Conservation (phyloP, 2,797 vertebrate genomes). For the Alfaro cultratus region DNA sequence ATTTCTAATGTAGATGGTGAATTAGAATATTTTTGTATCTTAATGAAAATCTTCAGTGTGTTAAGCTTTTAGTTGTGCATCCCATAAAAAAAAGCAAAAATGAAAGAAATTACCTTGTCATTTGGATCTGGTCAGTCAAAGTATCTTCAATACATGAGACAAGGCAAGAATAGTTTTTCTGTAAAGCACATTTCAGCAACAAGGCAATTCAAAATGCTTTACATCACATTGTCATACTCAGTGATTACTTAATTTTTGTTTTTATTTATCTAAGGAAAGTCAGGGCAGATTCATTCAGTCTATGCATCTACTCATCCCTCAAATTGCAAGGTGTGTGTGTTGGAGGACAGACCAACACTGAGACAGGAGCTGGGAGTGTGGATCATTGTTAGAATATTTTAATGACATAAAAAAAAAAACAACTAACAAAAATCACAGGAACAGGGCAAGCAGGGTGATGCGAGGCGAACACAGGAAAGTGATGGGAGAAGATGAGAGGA, state of each 20-base stretch:
- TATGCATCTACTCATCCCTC: background rate
- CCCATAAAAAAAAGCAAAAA: background rate
- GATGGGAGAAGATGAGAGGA: too few relatives aligned
- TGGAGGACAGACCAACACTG: too few relatives aligned
- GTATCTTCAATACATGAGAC: background rate
- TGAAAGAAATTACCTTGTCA: background rate
- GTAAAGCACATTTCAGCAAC: background rate
- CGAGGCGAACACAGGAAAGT: too few relatives aligned
- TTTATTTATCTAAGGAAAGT: background rate
- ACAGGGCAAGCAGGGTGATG: too few relatives aligned
- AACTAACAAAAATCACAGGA: too few relatives aligned
- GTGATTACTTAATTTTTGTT: background rate
- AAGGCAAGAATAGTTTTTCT: background rate
- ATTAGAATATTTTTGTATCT: background rate
- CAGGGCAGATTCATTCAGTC: background rate
- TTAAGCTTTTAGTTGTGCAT: background rate
- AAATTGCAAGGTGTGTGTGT: too few relatives aligned
- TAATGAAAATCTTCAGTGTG: background rate
- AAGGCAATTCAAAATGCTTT: background rate
- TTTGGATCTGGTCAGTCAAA: background rate
- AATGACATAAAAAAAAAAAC: too few relatives aligned
- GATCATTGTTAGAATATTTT: too few relatives aligned
- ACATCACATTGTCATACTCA: too few relatives aligned
- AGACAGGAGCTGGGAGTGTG: too few relatives aligned
- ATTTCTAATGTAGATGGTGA: background rate